Base-by-base conservation (phyloP, 1,140 invertebrate genomes). In the Drosophila repleta region DNA sequence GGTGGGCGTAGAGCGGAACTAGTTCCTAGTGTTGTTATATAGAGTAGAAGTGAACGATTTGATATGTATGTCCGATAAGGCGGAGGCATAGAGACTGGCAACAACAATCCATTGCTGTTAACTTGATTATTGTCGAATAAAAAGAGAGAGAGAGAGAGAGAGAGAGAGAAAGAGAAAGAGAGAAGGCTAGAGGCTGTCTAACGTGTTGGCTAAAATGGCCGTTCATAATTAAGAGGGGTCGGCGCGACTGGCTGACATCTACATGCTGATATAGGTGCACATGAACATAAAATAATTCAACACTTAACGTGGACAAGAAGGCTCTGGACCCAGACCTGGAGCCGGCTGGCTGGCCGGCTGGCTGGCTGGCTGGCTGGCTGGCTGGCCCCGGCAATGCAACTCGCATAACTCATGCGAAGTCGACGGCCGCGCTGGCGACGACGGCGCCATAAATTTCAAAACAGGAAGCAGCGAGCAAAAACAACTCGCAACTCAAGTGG, bases 261-360 rank as follows among this genome's bases (percentile, higher is more conserved):
- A n/a, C 68, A 46, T 61, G 62, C 68, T 64, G 55, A 69, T 64
- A 55, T 74, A 58, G 24, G n/a, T 45, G 8, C 41, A 74, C 68
- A 68, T 75, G 73, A 62, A 69, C 72, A 83, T 82, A 82, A 82
- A 82, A 82, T 80, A 83, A 82, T 82, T 82, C 84, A 82, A 84
- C 79, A 82, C 79, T 82, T 84, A 84, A 84, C 65, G 79, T 79
- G 80, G 37, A 57, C 71, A 80, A 57, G 71, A 24, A 24, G 29
- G 57, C 63, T 52, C 71, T 78, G 70, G 53, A 52, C 32, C 46
- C 70, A 66, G 18, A 11, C 7, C 48, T 10, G 4, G 17, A 13
- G 17, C 72, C 72, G 35, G 46, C 20, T 17, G 15, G 24, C 10
- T 32, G 57, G 18, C 17, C 51, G 46, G 21, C 32, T n/a, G n/a